A percentile compares a stretch with the other conserved stretches of the same genome.
Conservation (phyloP, 2,888 invertebrate genomes). For the Elegia similella region DNA sequence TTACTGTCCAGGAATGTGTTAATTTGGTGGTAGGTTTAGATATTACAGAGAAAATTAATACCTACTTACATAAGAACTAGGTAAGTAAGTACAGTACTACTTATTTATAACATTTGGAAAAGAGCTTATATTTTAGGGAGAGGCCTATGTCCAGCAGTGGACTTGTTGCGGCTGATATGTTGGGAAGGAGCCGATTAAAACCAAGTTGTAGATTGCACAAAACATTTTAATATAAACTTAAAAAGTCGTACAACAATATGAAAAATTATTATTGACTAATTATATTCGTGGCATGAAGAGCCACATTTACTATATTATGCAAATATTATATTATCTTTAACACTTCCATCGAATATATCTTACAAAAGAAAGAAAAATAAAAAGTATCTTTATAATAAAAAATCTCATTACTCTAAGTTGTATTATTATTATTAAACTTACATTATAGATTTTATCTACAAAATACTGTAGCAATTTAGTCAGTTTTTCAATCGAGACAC, state of each 20-base stretch:
- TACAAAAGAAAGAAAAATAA: slow-evolving; percentile 81
- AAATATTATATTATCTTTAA: slow-evolving; percentile 85
- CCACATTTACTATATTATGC: slow-evolving; percentile 85
- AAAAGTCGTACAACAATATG: slow-evolving; percentile 93
- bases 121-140: no score
- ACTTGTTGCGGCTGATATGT: no score
- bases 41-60: no score
- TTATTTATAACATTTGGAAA: no score
- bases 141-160: no score
- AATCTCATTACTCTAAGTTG: slow-evolving; percentile 78
- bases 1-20: no score
- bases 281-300: slow-evolving; percentile 86
- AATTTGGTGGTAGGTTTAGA: no score
- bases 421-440: slow-evolving; percentile 78
- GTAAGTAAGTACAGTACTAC: no score
- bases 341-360: slow-evolving; percentile 82
- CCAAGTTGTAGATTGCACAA: slow-evolving; percentile 85
- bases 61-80: no score
- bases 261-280: slow-evolving; percentile 91
- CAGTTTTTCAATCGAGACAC: slow-evolving; percentile 75
- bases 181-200: slow-evolving; percentile 33
- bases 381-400: slow-evolving; percentile 79
- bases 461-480: slow-evolving; percentile 76
- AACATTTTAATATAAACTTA: slow-evolving; percentile 94
- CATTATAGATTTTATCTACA: slow-evolving; percentile 81